Evolutionary conservation across 2,113 vertebrate species (phyloP), one percentile per base, ranked within the genome.

Genomic region (Hippolais icterina): DNA sequence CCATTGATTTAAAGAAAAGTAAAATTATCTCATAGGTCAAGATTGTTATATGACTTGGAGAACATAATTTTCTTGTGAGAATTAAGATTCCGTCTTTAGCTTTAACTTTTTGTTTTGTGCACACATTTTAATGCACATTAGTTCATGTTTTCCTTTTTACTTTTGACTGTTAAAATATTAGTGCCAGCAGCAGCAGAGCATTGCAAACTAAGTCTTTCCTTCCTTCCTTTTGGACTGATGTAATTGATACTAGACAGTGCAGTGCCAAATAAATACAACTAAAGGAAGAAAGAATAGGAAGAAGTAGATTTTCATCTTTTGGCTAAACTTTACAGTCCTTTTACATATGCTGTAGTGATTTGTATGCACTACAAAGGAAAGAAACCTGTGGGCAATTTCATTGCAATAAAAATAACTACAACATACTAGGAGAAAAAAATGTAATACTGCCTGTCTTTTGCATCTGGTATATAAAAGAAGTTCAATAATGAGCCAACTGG

Each of bases 161-260:
- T 83, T 56, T 39, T 68, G 37, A 15, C 42, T 71, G 31, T 69
- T 94, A 85, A 88, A 91, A 86, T 71, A 46, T 46, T 75, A 79
- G 31, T 80, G 66, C 35, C 76, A 95, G 33, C 22, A 90, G 41
- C 49, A 81, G 42, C 33, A 81, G 49, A 87, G 37, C 35, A 95
- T 72, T 84, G 53, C 88, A 95, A 95, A 84, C 50, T 35, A 61
- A 75, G 18, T 63, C 86, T 80, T 95, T 93, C 92, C 90, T 97
- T 96, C 89, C 92, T 96, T 97, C 78, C 87, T 94, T 84, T 69
- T 52, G 50, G 28, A 12, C 35, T 56, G 18, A 63, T 89, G 84
- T 69, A 57, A 88, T 59, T 86, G 37, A 87, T 87, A 72, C 23
- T 54, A 66, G 35, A 70, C 7, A 10, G 23, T 79, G 19, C 44